phyloP scores from a whole-genome alignment of 1,140 invertebrate genomes.

The Drosophila bocki region DNA sequence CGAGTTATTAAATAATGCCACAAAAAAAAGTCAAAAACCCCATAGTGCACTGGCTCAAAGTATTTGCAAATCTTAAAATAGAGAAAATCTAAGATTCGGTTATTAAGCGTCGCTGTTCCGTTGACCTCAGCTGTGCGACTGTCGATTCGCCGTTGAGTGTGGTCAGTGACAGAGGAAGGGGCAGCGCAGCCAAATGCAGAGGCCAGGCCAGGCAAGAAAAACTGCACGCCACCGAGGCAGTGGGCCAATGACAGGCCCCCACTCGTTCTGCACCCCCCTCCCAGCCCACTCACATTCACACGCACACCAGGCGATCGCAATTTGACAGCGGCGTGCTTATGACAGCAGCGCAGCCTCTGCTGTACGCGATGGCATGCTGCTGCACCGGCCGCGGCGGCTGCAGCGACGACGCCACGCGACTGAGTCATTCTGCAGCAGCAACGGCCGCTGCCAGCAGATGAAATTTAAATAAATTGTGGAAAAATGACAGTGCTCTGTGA shows the following conservation, averaged over 20 bases:
- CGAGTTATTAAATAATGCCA: no score
- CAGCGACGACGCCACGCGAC: constrained; percentile 60
- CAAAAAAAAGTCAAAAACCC: no score
- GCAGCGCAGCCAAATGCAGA: constrained; percentile 19
- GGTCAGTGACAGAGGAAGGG: constrained; percentile 65
- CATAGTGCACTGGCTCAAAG: background rate
- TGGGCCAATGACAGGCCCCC: constrained; percentile 42
- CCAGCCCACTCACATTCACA: background rate
- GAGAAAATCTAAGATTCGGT: background rate
- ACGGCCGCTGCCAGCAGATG: constrained; percentile 11
- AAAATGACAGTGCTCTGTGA: constrained; percentile 63
- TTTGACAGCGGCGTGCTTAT: constrained; percentile 47
- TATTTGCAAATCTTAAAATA: background rate
- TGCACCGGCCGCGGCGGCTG: constrained; percentile 12
- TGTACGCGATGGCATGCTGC: constrained; percentile 48
- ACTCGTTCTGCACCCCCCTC: background rate
- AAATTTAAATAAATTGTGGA: constrained; percentile 66
- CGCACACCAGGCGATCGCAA: constrained; percentile 27
- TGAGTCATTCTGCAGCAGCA: constrained; percentile 65
- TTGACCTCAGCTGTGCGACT: constrained; percentile 32
- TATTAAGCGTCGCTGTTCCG: background rate
- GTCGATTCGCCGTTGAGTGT: constrained; percentile 67
- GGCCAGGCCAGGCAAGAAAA: constrained; percentile 53
- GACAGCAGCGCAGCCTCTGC: constrained; percentile 47
- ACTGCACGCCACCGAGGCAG: constrained; percentile 13